phyloP scores from a whole-genome alignment of 2,797 vertebrate species.

The Schizothorax lantsangensis region DNA sequence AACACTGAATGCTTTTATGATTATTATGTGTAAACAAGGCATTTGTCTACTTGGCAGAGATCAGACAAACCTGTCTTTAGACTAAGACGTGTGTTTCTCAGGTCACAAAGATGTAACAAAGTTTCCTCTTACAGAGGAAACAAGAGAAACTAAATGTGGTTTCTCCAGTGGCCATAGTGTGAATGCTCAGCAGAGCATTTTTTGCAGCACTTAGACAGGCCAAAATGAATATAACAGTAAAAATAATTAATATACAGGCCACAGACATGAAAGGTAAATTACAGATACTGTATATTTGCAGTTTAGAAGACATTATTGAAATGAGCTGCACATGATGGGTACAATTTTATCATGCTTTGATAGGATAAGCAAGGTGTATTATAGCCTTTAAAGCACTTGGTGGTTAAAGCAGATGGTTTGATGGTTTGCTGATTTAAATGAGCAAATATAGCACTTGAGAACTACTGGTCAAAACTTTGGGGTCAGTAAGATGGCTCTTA shows the following conservation, averaged over 20 bases:
- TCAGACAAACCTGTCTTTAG: background rate
- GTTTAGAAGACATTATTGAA: background rate
- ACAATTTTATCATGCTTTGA: background rate
- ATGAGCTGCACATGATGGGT: background rate
- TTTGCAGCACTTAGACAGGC: too few relatives aligned
- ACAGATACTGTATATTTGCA: background rate
- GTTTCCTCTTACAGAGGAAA: background rate
- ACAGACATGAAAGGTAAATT: background rate
- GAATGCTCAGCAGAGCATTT: background rate
- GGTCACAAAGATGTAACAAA: background rate
- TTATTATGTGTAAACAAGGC: slow-evolving; percentile 1
- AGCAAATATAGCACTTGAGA: background rate
- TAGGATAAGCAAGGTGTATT: background rate
- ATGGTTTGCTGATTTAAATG: background rate
- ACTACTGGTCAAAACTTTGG: background rate
- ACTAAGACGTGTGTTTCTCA: background rate
- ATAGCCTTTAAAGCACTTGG: background rate
- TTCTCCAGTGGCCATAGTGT: background rate
- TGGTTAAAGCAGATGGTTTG: background rate
- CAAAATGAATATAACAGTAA: background rate
- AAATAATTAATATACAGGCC: background rate
- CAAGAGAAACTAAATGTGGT: background rate
- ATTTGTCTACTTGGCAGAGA: background rate
- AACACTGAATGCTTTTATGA: background rate
- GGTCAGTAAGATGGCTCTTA: background rate